These are phyloP conservation scores for Rhyacophila brunnea DNA, from an alignment of 1,140 invertebrate species.

Conservation along the genomic window DNA sequence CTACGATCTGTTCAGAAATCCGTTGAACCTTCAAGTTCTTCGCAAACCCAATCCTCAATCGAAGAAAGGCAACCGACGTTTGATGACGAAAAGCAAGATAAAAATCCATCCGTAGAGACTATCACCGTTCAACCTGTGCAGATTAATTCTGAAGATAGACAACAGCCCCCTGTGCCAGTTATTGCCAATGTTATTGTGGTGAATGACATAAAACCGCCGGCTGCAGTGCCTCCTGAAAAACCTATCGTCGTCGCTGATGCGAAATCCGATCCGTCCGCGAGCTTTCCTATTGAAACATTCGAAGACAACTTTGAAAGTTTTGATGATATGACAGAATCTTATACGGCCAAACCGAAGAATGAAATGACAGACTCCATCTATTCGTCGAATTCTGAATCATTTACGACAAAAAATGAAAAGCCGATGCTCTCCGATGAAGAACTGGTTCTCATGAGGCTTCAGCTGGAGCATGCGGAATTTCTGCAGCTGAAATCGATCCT, in stretches of 20 bases:
- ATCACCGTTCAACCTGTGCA: conserved; percentile 8
- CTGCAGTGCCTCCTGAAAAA: conserved; percentile 5
- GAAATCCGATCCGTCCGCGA: neutral
- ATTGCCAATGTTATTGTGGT: conserved; percentile 18
- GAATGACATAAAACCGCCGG: conserved; percentile 1
- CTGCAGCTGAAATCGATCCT: conserved; percentile 63
- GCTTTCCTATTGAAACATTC: conserved; percentile 42
- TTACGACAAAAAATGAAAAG: conserved; percentile 41
- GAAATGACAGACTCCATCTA: conserved; percentile 32
- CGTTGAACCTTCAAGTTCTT: conserved; percentile 56
- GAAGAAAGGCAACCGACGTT: conserved; percentile 48
- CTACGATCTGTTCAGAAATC: conserved; percentile 69
- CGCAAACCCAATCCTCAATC: conserved; percentile 49
- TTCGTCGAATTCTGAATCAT: conserved; percentile 27
- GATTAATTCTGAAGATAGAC: conserved; percentile 15
- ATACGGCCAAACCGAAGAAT: conserved; percentile 31
- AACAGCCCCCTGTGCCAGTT: conserved; percentile 11
- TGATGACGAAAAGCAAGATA: conserved; percentile 36
- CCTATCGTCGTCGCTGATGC: neutral
- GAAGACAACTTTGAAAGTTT: conserved; percentile 51
- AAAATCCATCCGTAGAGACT: conserved; percentile 26
- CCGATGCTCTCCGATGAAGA: conserved; percentile 55
- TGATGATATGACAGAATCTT: conserved; percentile 39
- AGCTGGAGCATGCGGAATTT: conserved; percentile 66
- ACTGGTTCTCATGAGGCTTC: conserved; percentile 58